phyloP scores from a whole-genome alignment of 2,888 invertebrate genomes.

The Caenorhabditis imperialis region DNA sequence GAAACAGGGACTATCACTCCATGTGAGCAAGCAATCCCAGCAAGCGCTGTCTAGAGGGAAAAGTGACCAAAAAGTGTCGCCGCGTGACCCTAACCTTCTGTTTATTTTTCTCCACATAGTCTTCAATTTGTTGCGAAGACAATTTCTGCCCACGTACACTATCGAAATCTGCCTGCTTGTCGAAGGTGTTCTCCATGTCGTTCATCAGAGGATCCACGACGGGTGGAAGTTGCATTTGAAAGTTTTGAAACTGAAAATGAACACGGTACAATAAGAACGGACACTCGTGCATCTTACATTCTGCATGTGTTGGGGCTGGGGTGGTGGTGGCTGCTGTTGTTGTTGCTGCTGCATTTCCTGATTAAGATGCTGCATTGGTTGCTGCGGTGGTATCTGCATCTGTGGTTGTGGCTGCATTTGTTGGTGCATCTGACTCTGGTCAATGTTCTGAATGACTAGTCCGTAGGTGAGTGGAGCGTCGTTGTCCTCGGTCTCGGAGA shows the following conservation, averaged over 20 bases:
- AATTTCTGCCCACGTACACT: constrained; percentile 62
- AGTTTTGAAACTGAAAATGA: constrained; percentile 47
- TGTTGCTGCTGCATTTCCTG: constrained; percentile 20
- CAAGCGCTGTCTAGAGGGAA: constrained; percentile 19
- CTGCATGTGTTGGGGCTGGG: constrained; percentile 2
- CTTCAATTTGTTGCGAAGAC: constrained; percentile 60
- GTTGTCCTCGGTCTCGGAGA: constrained; percentile 61
- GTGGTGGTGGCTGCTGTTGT: constrained; percentile 1
- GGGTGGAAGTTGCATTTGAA: constrained; percentile 42
- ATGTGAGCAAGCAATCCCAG: too few species aligned
- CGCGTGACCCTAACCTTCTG: constrained; percentile 60
- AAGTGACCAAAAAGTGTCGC: not conserved
- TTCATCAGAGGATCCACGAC: constrained; percentile 48
- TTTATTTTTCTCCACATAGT: constrained; percentile 62
- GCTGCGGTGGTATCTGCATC: not conserved
- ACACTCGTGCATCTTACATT: constrained; percentile 37
- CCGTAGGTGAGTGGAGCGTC: constrained; percentile 65
- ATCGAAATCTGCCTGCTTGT: constrained; percentile 53
- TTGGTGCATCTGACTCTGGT: constrained; percentile 49
- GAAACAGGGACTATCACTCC: too few species aligned
- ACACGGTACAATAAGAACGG: too few species aligned
- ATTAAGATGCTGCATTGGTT: not conserved
- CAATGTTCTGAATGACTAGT: constrained; percentile 57
- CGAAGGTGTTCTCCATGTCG: constrained; percentile 51
- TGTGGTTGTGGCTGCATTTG: constrained; percentile 29